A percentile compares a stretch with the other conserved stretches of the same genome.
phyloP scores from a whole-genome alignment of 2,797 vertebrate genomes.

The Craterocephalus amniculus region DNA sequence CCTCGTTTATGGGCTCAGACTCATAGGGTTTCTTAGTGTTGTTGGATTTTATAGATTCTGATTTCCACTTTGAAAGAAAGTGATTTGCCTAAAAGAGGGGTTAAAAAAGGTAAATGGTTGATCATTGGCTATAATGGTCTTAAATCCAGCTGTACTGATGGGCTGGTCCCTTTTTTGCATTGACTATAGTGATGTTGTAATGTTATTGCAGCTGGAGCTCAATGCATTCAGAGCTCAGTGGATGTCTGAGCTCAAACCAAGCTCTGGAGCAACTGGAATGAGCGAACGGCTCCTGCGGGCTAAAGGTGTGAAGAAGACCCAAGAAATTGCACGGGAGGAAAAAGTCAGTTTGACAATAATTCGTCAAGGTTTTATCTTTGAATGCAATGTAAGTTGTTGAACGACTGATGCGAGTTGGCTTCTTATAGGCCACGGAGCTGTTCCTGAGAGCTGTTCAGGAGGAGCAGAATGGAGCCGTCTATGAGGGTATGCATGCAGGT shows the following conservation, averaged over 20 bases:
- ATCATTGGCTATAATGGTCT: neutral
- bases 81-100: no score
- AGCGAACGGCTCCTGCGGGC: constrained; percentile 74
- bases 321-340: constrained; percentile 90
- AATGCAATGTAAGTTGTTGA: neutral
- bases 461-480: constrained; percentile 96
- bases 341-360: constrained; percentile 81
- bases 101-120: neutral
- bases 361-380: neutral
- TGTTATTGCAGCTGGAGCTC: constrained; percentile 86
- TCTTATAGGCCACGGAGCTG: constrained; percentile 91
- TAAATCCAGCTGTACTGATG: neutral
- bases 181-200: neutral
- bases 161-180: neutral
- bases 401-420: constrained; percentile 44
- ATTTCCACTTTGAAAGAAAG: no score
- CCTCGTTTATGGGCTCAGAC: no score
- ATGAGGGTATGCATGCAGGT: constrained; percentile 87
- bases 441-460: constrained; percentile 96
- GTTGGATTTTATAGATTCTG: no score
- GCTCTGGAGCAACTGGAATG: constrained; percentile 74
- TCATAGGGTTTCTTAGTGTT: no score
- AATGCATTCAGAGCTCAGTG: constrained; percentile 94
- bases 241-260: constrained; percentile 96
- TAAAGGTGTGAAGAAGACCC: constrained; percentile 85